A percentile compares a stretch with the other conserved stretches of the same genome.
These are phyloP conservation scores for Malurus alboscapulatus DNA, from an alignment of 2,113 vertebrate genomes.

Conservation along the genomic window DNA sequence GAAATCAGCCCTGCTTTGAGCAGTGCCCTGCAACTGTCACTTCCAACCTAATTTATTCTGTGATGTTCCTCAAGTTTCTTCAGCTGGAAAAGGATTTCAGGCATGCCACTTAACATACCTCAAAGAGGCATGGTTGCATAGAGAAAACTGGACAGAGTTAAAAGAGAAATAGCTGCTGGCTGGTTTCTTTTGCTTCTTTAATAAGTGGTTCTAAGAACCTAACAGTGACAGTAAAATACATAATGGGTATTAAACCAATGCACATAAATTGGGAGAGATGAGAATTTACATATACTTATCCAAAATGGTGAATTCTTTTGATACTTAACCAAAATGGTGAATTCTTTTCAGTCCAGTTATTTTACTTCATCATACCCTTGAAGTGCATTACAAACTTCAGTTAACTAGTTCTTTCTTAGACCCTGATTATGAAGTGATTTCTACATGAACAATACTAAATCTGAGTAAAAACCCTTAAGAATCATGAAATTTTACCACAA, in stretches of 20 bases:
- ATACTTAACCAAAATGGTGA: neutral
- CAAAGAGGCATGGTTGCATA: neutral
- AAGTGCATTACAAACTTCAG: neutral
- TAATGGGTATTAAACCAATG: neutral
- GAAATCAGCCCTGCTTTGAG: neutral
- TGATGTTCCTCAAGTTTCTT: neutral
- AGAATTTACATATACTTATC: neutral
- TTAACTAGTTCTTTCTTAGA: neutral
- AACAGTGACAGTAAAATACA: neutral
- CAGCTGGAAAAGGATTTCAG: neutral
- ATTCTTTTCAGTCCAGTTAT: neutral
- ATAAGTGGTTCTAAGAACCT: neutral
- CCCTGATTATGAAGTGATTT: neutral
- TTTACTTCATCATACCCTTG: neutral
- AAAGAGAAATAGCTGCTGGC: neutral
- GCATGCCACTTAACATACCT: neutral
- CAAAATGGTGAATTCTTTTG: neutral
- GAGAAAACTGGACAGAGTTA: neutral
- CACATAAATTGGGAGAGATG: neutral
- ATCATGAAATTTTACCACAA: neutral
- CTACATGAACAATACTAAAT: neutral
- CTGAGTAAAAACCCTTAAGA: neutral
- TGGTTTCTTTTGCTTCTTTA: neutral
- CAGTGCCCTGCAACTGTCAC: conserved; percentile 1
- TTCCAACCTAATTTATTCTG: neutral